These are phyloP conservation scores for zebrafish (Danio rerio) DNA, from an alignment of 2,113 vertebrate species.

Conservation along the genomic window GRCz12tu NC_133190.1:28188501-28189000, in stretches of 20 bases:
- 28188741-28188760: background rate
- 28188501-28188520: slow-evolving; percentile 6
- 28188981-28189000: too few species aligned
- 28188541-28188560: slow-evolving; percentile 31
- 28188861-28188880: too few species aligned
- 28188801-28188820: too few species aligned
- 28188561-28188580: slow-evolving; percentile 24
- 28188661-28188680: background rate
- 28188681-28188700: slow-evolving; percentile 14
- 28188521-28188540: slow-evolving; percentile 21
- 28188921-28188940: too few species aligned
- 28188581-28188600: slow-evolving; percentile 31
- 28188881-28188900: too few species aligned
- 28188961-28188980: too few species aligned
- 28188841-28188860: background rate
- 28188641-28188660: slow-evolving; percentile 24
- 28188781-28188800: background rate
- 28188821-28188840: background rate
- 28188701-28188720: background rate
- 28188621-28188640: slow-evolving; percentile 43
- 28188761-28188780: background rate
- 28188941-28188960: too few species aligned
- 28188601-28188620: slow-evolving; percentile 28
- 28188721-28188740: background rate
- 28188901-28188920: too few species aligned